Evolutionary conservation across 2,888 invertebrate species (phyloP).

Genomic region (Acanthosepion esculentum): DNA sequence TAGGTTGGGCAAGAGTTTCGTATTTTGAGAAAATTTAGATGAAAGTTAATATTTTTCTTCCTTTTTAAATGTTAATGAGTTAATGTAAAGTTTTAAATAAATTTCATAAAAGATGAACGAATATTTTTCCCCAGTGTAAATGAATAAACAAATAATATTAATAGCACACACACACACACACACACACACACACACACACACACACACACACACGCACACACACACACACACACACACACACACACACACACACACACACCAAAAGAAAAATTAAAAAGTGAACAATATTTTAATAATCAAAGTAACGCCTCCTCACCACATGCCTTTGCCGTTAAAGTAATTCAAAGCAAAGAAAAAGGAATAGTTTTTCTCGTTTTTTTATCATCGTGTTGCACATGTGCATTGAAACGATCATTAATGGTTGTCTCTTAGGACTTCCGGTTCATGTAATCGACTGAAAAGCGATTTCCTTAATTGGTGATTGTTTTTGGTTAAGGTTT

Average conservation of each 20-base stretch:
- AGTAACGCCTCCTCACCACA: too few relatives aligned
- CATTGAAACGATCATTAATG: background rate
- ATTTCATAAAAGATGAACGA: too few relatives aligned
- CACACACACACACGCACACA: background rate
- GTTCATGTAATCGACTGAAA: conserved; percentile 10
- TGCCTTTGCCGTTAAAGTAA: background rate
- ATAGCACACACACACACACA: too few relatives aligned
- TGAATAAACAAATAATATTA: background rate
- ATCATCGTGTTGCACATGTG: background rate
- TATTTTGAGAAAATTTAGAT: too few relatives aligned
- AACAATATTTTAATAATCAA: too few relatives aligned
- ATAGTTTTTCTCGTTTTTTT: background rate
- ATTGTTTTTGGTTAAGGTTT: background rate
- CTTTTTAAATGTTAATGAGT: too few relatives aligned
- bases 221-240: background rate
- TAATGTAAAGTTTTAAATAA: too few relatives aligned
- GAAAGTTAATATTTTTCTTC: too few relatives aligned
- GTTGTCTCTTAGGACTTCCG: background rate
- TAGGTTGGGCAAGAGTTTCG: too few relatives aligned
- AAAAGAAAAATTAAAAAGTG: background rate
- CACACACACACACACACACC: background rate
- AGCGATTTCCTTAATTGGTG: background rate
- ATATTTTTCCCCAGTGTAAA: background rate
- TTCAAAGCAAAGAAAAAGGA: background rate
- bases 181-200: conserved; percentile 11